A percentile compares a stretch with the other conserved stretches of the same genome.
Evolutionary conservation across 2,888 invertebrate genomes (phyloP).

Genomic region (Octonoba sinensis): DNA sequence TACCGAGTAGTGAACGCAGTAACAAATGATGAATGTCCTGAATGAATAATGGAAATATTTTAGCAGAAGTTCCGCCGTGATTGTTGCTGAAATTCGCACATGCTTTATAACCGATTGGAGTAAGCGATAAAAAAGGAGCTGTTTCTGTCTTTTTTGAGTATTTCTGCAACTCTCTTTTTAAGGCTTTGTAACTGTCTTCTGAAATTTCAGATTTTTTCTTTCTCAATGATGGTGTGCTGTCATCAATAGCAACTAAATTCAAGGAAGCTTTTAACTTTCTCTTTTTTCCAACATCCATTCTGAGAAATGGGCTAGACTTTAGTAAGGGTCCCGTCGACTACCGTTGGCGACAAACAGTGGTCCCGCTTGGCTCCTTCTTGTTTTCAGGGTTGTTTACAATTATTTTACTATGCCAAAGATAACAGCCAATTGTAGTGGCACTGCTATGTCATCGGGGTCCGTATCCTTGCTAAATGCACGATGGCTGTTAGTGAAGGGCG

Average conservation of each 20-base stretch:
- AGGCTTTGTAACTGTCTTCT: slow-evolving; percentile 19
- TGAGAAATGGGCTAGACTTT: too few species aligned
- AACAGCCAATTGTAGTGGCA: too few species aligned
- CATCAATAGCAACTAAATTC: slow-evolving; percentile 29
- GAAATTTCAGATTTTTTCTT: slow-evolving; percentile 27
- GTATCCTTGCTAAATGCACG: too few species aligned
- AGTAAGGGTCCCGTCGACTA: too few species aligned
- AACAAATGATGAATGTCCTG: slow-evolving; percentile 87
- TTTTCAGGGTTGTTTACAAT: too few species aligned
- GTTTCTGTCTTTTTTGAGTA: slow-evolving; percentile 17
- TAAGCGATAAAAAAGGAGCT: slow-evolving; percentile 36
- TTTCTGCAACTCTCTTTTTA: slow-evolving; percentile 37
- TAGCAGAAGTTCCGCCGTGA: too few species aligned
- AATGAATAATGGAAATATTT: slow-evolving; percentile 78
- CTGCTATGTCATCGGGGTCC: too few species aligned
- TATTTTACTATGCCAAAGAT: too few species aligned
- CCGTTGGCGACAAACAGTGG: too few species aligned
- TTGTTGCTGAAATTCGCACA: slow-evolving; percentile 9
- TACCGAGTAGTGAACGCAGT: slow-evolving; percentile 80
- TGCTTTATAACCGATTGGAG: slow-evolving; percentile 58
- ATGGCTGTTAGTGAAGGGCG: too few species aligned
- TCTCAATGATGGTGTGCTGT: background rate
- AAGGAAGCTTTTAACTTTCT: slow-evolving; percentile 63
- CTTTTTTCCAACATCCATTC: too few species aligned
- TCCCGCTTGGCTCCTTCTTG: too few species aligned